Evolutionary conservation across 2,888 invertebrate genomes (phyloP), one percentile per base, ranked within the genome.

Genomic region (Eudasyphora cyanicolor): DNA sequence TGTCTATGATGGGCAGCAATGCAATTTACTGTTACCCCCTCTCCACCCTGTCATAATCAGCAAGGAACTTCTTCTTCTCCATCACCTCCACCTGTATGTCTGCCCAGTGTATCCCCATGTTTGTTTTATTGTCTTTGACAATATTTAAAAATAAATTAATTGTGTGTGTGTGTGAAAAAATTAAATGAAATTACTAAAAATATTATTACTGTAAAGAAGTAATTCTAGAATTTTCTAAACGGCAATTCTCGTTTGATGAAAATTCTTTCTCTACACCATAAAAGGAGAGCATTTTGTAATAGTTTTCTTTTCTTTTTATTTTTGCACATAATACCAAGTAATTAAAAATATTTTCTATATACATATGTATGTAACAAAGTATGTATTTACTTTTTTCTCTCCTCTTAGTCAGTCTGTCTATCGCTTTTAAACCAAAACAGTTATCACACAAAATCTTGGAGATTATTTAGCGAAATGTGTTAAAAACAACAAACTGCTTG

Each of bases 231-330:
- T 32, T 45, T 49, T 70, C 32, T 70, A 12, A 1, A n/a, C 45
- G 24, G n/a, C 24, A 10, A 21, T 17, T 1, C 14, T 42, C 29
- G 6, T 77, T 62, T 57, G 10, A 19, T n/a, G 19, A 78, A 76
- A 79, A 54, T 79, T 82, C 62, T 84, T 69, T 82, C 62, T 84
- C 73, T 82, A 82, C 71, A 82, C 82, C 27, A 45, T 45, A 38
- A 12, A 64, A 69, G 57, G 51, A 73, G 38, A 71, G 62, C 78
- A 67, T 74, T 79, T 67, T 57, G 74, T 70, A 77, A 82, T 19
- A 70, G 38, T 10, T 45, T 49, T 70, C 29, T 17, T 54, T 57
- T 38, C 5, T 42, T 42, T 38, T 14, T 32, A 71, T 14, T 67
- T 17, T 21, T 67, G 0, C 24, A 38, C 1, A 14, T n/a, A 51